A percentile compares a stretch with the other conserved stretches of the same genome.
These are phyloP conservation scores for Sarcophaga peregrina DNA, from an alignment of 1,140 invertebrate genomes.

Conservation along the genomic window DNA sequence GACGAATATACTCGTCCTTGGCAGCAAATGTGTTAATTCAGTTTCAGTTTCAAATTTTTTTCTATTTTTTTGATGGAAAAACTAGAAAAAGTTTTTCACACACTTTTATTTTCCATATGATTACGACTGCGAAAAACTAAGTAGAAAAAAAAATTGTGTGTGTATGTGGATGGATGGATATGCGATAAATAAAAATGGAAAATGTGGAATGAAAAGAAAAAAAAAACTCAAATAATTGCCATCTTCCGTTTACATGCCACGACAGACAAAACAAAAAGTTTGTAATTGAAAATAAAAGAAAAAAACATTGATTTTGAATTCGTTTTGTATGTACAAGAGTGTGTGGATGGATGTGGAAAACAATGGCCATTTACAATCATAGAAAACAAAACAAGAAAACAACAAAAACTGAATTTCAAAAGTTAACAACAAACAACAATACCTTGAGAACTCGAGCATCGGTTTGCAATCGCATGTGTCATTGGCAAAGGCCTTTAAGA, in stretches of 20 bases:
- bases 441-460: constrained; percentile 36
- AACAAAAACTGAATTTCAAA: not conserved
- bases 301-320: not conserved
- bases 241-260: constrained; percentile 22
- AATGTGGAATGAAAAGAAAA: not conserved
- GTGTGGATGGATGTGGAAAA: not conserved
- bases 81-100: too few species aligned
- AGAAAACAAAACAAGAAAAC: not conserved
- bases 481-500: constrained; percentile 36
- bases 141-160: too few species aligned
- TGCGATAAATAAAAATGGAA: too few species aligned
- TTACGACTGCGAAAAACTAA: too few species aligned
- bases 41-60: too few species aligned
- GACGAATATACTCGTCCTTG: too few species aligned
- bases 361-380: constrained; percentile 32
- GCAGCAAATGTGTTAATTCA: too few species aligned
- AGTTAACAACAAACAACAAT: not conserved
- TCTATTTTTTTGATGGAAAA: too few species aligned
- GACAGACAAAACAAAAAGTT: not conserved
- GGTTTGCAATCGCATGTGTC: not conserved
- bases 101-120: too few species aligned
- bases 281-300: too few species aligned
- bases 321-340: not conserved
- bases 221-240: constrained; percentile 28
- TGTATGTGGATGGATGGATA: too few species aligned